Percentiles rank a stretch among this genome's conserved stretches.
phyloP scores from a whole-genome alignment of 1,140 invertebrate genomes.

The Hyphantria cunea region DNA sequence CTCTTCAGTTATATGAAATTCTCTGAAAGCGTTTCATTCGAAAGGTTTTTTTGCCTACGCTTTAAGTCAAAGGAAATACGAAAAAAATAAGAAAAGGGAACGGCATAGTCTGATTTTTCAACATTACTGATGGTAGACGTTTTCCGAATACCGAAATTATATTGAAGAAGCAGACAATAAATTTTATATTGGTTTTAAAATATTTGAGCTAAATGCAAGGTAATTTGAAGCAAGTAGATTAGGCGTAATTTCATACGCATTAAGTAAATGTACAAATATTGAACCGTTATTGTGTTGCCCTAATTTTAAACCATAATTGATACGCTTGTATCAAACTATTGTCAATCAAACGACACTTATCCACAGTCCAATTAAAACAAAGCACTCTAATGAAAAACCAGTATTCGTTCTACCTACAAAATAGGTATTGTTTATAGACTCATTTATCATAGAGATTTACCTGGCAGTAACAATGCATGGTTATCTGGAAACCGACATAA shows the following conservation, averaged over 20 bases:
- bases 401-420: not conserved
- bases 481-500: constrained; percentile 4
- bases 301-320: constrained; percentile 24
- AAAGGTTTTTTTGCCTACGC: too few species aligned
- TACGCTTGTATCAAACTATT: constrained; percentile 11
- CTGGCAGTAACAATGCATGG: constrained; percentile 5
- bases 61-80: too few species aligned
- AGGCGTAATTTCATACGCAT: not conserved
- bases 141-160: too few species aligned
- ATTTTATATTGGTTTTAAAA: not conserved
- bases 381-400: too few species aligned
- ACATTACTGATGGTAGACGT: too few species aligned
- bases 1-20: too few species aligned
- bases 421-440: not conserved
- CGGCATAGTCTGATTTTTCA: too few species aligned
- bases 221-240: constrained; percentile 9
- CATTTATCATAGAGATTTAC: constrained; percentile 4
- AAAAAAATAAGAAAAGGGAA: too few species aligned
- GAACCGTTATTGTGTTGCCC: constrained; percentile 6
- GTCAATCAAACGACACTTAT: constrained; percentile 14
- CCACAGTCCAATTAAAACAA: not conserved
- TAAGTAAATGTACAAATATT: too few species aligned
- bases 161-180: too few species aligned
- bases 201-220: not conserved
- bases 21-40: too few species aligned